Evolutionary conservation across 2,113 vertebrate genomes (phyloP), one percentile per base, ranked within the genome.

Genomic region (Choloepus hoffmanni): DNA sequence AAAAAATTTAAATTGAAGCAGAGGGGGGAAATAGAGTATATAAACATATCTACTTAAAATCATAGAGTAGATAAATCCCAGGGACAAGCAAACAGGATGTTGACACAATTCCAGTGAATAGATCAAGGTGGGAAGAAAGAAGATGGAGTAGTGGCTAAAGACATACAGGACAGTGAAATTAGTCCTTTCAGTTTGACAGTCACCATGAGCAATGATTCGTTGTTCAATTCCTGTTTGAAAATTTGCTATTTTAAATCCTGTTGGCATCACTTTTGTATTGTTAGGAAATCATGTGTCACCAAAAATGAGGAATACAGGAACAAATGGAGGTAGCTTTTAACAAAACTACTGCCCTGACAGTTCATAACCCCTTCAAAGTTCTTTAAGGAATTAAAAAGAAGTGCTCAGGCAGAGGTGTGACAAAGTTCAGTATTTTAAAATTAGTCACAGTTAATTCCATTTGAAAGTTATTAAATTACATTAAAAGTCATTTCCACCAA

Each of bases 181-280:
- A 26, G 14, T 16, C 63, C 33, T 9, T 3, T 30, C 58, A 2
- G 12, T 8, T 45, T 15, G 19, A 40, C 0, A 28, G 43, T 23
- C 7, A 18, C 7, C 12, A 5, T 0, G 7, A 18, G 4, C 24
- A 36, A n/a, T 24, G 14, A 3, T 2, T 5, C 14, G 0, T 10
- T 33, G 36, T 2, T 83, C 53, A 2, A 13, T 5, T 26, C 43
- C 72, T 23, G 23, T n/a, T 28, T 2, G 36, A 88, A 28, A 48
- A 43, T 63, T 13, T 63, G 26, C 63, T 76, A 13, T 85, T 87
- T 88, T 68, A 58, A 92, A 63, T 72, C 40, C 23, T 81, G 26
- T 33, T 5, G 24, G 48, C 6, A 7, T 45, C 6, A 24, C 43
- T 30, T 77, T 45, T 68, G 67, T 24, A 67, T 65, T 58, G 21